Conservation (phyloP, 1,140 invertebrate genomes). For the Drosophila micromelanica region DNA sequence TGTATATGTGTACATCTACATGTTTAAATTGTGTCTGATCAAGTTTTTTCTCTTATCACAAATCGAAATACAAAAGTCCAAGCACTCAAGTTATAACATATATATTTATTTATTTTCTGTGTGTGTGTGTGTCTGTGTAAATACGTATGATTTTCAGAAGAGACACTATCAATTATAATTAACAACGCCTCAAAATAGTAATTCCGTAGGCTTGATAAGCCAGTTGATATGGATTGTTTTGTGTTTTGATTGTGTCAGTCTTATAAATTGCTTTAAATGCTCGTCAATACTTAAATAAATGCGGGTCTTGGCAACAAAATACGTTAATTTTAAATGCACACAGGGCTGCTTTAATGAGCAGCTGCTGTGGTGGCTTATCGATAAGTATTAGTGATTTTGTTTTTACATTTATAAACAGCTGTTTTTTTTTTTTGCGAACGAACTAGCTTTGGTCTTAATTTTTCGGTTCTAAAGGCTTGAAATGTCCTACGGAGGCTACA, state of each 20-base stretch:
- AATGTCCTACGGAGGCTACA: conserved; percentile 64
- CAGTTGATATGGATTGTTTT: conserved; percentile 62
- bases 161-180: conserved; percentile 77
- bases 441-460: not conserved
- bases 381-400: not conserved
- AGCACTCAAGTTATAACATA: conserved; percentile 44
- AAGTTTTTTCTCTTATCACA: conserved; percentile 65
- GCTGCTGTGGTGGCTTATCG: conserved; percentile 20
- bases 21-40: conserved; percentile 59
- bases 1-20: not conserved
- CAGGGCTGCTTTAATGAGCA: conserved; percentile 18
- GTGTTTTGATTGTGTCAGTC: conserved; percentile 60
- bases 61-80: conserved; percentile 74
- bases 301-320: conserved; percentile 50
- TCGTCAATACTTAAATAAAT: conserved; percentile 5
- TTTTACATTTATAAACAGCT: conserved; percentile 2
- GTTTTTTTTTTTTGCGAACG: not conserved
- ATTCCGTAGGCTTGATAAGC: conserved; percentile 63
- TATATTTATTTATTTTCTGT: conserved; percentile 3
- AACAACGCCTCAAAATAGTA: conserved; percentile 68
- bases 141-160: conserved; percentile 31
- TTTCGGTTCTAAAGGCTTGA: not conserved
- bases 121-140: conserved; percentile 11
- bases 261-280: conserved; percentile 62
- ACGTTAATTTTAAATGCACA: conserved; percentile 21